phyloP scores from a whole-genome alignment of 2,888 invertebrate species.

The Cephus runcator region DNA sequence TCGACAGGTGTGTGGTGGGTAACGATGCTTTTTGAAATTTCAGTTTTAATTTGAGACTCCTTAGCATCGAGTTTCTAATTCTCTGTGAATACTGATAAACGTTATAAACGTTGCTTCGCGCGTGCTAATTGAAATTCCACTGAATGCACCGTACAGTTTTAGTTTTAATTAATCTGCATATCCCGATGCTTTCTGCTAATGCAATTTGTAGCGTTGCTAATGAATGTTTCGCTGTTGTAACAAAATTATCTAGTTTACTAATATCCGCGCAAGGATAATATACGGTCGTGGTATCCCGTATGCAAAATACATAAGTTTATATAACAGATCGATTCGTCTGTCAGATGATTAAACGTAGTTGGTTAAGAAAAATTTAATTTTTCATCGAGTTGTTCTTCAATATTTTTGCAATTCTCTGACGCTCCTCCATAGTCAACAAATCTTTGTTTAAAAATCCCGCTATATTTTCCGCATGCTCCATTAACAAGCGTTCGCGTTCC shows the following conservation, averaged over 20 bases:
- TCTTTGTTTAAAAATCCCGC: constrained; percentile 18
- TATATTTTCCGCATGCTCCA: constrained; percentile 43
- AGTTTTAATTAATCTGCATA: background rate
- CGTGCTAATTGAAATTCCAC: background rate
- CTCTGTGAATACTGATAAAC: background rate
- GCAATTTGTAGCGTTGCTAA: background rate
- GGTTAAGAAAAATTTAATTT: background rate
- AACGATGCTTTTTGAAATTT: background rate
- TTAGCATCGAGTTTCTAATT: background rate
- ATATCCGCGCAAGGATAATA: background rate
- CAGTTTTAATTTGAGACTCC: background rate
- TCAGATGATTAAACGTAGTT: background rate
- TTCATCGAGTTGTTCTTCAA: background rate
- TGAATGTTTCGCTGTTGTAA: background rate
- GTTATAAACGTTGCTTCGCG: background rate
- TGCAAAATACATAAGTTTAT: background rate
- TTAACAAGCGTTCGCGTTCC: constrained; percentile 42
- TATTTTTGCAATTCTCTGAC: constrained; percentile 23
- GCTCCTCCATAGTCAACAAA: constrained; percentile 39
- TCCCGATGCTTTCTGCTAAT: background rate
- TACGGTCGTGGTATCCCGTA: background rate
- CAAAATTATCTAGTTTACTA: background rate
- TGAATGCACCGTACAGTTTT: background rate
- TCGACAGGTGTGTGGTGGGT: constrained; percentile 47
- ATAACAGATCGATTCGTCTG: background rate